Conservation (phyloP, 1,140 invertebrate genomes). For the Pristionchus pacificus region DNA sequence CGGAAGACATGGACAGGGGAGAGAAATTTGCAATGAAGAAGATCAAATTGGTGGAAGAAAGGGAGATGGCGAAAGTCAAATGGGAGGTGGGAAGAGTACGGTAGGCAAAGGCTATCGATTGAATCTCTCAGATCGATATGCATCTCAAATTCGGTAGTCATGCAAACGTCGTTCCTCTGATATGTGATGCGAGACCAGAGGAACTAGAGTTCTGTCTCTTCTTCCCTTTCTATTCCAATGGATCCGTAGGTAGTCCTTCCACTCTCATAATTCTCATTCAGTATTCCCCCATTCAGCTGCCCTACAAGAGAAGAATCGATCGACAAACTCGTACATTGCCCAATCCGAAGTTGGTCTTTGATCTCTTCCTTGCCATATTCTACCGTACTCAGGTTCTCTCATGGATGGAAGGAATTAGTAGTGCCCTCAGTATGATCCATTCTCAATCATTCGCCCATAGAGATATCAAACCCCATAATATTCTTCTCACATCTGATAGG, state of each 20-base stretch:
- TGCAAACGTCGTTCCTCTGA: slow-evolving; percentile 72
- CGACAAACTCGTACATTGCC: too few species aligned
- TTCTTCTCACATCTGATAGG: slow-evolving; percentile 71
- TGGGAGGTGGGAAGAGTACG: slow-evolving; percentile 1
- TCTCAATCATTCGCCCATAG: slow-evolving; percentile 58
- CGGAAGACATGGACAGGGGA: slow-evolving; percentile 66
- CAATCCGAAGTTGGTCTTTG: too few species aligned
- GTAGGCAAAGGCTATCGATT: too few species aligned
- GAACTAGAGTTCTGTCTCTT: slow-evolving; percentile 71
- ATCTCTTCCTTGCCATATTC: too few species aligned
- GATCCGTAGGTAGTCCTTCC: slow-evolving; percentile 60
- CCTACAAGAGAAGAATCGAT: too few species aligned
- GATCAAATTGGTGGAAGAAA: slow-evolving; percentile 69
- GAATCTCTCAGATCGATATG: slow-evolving; percentile 72
- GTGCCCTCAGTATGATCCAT: not conserved
- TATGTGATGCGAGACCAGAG: slow-evolving; percentile 65
- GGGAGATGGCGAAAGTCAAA: not conserved
- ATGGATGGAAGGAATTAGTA: not conserved
- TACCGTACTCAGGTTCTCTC: too few species aligned
- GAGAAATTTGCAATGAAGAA: slow-evolving; percentile 76
- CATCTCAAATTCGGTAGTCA: slow-evolving; percentile 68
- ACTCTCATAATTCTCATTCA: too few species aligned
- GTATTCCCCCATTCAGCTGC: too few species aligned
- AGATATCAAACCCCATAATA: slow-evolving; percentile 79
- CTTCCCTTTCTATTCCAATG: slow-evolving; percentile 73